These are phyloP conservation scores for Microcaecilia unicolor DNA, from an alignment of 2,797 vertebrate species.

Conservation along the genomic window DNA sequence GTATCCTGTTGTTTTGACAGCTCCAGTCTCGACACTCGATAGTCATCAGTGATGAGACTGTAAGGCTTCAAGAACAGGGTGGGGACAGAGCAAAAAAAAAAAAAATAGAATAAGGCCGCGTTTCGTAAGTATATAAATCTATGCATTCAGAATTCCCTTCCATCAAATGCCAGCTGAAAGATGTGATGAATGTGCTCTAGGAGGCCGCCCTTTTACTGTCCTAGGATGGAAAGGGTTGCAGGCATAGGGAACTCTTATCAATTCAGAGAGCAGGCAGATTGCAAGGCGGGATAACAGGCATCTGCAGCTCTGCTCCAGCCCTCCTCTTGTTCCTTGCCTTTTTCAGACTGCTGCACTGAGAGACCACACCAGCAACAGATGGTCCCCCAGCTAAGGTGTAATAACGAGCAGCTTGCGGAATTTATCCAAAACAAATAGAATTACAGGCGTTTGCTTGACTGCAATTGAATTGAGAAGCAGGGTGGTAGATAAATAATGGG, in stretches of 20 bases:
- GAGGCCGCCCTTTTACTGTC: slow-evolving; percentile 49
- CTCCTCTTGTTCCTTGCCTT: slow-evolving; percentile 37
- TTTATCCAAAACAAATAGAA: slow-evolving; percentile 56
- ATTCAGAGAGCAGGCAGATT: slow-evolving; percentile 53
- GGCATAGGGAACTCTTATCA: slow-evolving; percentile 53
- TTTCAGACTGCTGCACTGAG: slow-evolving; percentile 43
- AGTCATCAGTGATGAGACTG: slow-evolving; percentile 3
- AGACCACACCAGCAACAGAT: slow-evolving; percentile 45
- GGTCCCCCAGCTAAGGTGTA: slow-evolving; percentile 50
- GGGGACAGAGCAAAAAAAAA: background rate
- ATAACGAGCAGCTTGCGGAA: slow-evolving; percentile 57
- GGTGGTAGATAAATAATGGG: slow-evolving; percentile 25
- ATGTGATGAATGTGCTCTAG: slow-evolving; percentile 38
- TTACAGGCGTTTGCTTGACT: slow-evolving; percentile 39
- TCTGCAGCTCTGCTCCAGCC: slow-evolving; percentile 42
- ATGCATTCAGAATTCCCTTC: slow-evolving; percentile 35
- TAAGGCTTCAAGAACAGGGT: background rate
- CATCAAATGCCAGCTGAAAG: slow-evolving; percentile 34
- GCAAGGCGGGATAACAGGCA: slow-evolving; percentile 43
- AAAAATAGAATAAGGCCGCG: background rate
- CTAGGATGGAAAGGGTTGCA: slow-evolving; percentile 33
- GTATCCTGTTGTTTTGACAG: slow-evolving; percentile 31
- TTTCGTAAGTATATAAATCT: slow-evolving; percentile 19
- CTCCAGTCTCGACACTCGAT: slow-evolving; percentile 3
- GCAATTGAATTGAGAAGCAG: slow-evolving; percentile 35